Evolutionary conservation across 2,113 vertebrate species (phyloP), one percentile per base, ranked within the genome.

Genomic region (Paralichthys olivaceus): DNA sequence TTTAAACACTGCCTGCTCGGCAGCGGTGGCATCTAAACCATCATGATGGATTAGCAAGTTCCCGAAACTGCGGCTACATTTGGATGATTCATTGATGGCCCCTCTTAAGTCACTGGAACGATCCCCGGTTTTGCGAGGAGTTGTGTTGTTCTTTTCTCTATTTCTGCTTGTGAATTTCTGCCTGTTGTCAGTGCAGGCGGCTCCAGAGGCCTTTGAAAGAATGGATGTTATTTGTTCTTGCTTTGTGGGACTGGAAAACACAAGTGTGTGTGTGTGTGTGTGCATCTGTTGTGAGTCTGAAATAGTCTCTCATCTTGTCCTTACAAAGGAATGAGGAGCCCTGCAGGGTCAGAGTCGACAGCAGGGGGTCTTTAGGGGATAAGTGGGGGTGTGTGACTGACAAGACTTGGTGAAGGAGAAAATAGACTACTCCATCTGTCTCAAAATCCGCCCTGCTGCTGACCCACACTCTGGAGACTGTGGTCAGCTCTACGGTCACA

Each of bases 371-470:
- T 87, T n/a, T 51, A 11, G 72, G 70, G 74, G 83, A 78, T 82
- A 59, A 72, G 63, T 68, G 67, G 43, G 65, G 62, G 77, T 56
- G 66, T 73, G 75, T 62, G 85, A 34, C 43, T 79, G 78, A 84
- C 86, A 89, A 85, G 85, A 88, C 75, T 85, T 70, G 76, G 58
- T 69, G 79, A 81, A 79, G 89, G 87, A 94, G 80, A 94, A 95
- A 94, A 95, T 94, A 94, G 94, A 91, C 77, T 59, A 6, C 65
- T 91, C 86, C 92, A 94, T 94, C 92, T 94, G 92, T 93, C 86
- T 89, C 67, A 62, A 71, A 86, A 84, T 69, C 75, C 68, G 75
- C 87, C 88, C 91, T 75, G 78, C 81, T 75, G 76, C 67, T 77
- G 81, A 89, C 84, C 88, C 56, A 56, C 73, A 69, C 70, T 60